Conservation (phyloP, 2,113 vertebrate genomes). For the Coturnix japonica region DNA sequence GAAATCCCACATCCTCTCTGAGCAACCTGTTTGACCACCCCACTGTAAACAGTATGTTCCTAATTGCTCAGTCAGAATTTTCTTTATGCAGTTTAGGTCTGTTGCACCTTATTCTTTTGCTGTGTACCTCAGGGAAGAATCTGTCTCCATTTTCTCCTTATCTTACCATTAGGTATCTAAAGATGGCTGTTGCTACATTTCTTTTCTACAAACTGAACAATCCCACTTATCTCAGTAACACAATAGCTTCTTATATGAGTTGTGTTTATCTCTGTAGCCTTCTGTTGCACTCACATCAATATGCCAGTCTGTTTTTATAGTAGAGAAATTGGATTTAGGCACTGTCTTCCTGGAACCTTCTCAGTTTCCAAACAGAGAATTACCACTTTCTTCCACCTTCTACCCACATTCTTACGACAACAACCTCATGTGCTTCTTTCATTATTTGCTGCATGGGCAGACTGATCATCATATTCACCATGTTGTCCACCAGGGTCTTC, state of each 20-base stretch:
- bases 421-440: not conserved
- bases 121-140: not conserved
- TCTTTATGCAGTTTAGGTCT: not conserved
- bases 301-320: not conserved
- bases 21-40: not conserved
- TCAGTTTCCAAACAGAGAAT: not conserved
- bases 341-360: not conserved
- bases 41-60: not conserved
- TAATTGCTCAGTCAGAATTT: not conserved
- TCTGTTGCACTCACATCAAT: not conserved
- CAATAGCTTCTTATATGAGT: not conserved
- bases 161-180: not conserved
- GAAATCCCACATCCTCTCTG: not conserved
- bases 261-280: not conserved
- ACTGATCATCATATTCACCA: not conserved
- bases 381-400: not conserved
- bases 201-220: not conserved
- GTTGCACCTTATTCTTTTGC: not conserved
- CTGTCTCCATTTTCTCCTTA: not conserved
- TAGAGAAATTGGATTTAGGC: not conserved
- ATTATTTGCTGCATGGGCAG: not conserved
- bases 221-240: not conserved
- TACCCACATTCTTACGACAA: not conserved
- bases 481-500: not conserved
- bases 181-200: not conserved